phyloP scores from a whole-genome alignment of 2,113 vertebrate genomes.

The Piaya cayana region DNA sequence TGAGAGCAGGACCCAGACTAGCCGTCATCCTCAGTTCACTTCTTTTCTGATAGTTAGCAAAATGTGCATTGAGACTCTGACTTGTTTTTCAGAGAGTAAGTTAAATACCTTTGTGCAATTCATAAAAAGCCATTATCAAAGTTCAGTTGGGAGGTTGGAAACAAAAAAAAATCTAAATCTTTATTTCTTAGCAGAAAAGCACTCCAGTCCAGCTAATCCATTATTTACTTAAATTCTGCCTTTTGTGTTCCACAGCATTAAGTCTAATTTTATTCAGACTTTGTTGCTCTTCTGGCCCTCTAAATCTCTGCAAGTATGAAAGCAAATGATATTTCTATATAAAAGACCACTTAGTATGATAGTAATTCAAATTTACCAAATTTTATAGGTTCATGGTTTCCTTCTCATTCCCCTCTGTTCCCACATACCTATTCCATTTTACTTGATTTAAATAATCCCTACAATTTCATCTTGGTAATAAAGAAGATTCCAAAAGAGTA shows the following conservation, averaged over 20 bases:
- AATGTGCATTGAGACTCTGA: background rate
- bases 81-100: slow-evolving; percentile 17
- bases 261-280: background rate
- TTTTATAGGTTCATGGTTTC: background rate
- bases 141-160: background rate
- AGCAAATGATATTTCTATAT: background rate
- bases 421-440: background rate
- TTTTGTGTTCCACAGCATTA: background rate
- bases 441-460: background rate
- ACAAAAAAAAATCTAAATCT: background rate
- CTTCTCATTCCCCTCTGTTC: background rate
- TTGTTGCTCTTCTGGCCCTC: background rate
- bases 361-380: background rate
- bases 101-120: slow-evolving; percentile 8
- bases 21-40: background rate
- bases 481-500: background rate
- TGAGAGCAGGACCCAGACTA: background rate
- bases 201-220: background rate
- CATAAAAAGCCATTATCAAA: slow-evolving; percentile 16
- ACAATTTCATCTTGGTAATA: background rate
- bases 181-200: background rate
- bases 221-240: background rate
- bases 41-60: background rate
- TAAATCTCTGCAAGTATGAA: slow-evolving; percentile 1
- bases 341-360: background rate